Evolutionary conservation across 2,797 vertebrate genomes (phyloP), one percentile per base, ranked within the genome.

Genomic region (Prunella strophiata): DNA sequence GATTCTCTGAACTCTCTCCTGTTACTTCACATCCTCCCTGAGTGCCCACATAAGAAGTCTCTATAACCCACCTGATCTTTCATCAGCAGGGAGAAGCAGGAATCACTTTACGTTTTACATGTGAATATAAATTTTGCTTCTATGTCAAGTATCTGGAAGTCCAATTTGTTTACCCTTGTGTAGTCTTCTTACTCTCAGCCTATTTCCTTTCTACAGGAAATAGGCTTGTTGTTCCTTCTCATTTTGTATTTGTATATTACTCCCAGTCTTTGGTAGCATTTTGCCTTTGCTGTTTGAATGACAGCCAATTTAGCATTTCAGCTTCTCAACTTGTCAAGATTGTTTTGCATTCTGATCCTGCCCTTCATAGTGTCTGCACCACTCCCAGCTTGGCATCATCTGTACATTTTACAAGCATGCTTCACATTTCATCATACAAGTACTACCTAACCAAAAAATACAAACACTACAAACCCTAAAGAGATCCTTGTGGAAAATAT

Each of bases 261-360:
- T 88, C 18, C 38, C 32, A 70, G 61, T 66, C 61, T 54, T 42
- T 34, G 70, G 42, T 47, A 77, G 68, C 40, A 66, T 66, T 90
- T 83, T 79, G 84, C n/a, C 76, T 92, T 88, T 73, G 47, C 63
- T 65, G 12, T 73, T 92, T 83, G 84, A 92, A 84, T 70, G 55
- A 32, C 51, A 72, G 79, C 43, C 84, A 80, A 38, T 66, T 73
- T 76, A 76, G 76, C 76, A 73, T 73, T 77, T 83, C 68, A 51
- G 68, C 89, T 92, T 80, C 84, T 86, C 84, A 83, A n/a, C 48
- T 38, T 91, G 48, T 80, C 76, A 80, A 58, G 55, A 86, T 58
- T 80, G 80, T 73, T 92, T 66, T 85, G 73, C 51, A 77, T 92
- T 91, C 76, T 62, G 65, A 79, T 70, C 72, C n/a, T 73, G 73